Conservation (phyloP, 1,140 invertebrate species). For the Ips nitidus region DNA sequence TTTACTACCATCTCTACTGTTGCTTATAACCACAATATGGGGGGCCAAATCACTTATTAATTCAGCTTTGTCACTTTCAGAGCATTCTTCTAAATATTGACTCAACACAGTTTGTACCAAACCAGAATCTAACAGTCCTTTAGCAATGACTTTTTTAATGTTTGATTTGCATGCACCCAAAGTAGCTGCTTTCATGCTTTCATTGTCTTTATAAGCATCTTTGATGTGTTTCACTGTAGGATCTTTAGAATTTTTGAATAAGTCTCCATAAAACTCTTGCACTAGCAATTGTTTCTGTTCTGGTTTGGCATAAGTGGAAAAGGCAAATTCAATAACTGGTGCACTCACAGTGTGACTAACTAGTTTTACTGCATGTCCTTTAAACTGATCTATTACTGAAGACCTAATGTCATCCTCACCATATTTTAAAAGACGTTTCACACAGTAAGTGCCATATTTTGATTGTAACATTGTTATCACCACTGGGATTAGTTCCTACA, state of each 20-base stretch:
- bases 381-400: constrained; percentile 69
- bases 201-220: constrained; percentile 64
- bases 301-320: constrained; percentile 62
- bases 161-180: constrained; percentile 71
- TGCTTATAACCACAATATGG: constrained; percentile 74
- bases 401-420: constrained; percentile 69
- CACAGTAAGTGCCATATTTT: constrained; percentile 85
- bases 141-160: constrained; percentile 69
- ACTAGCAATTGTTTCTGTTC: constrained; percentile 66
- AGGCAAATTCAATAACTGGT: constrained; percentile 67
- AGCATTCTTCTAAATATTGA: constrained; percentile 78
- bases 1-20: constrained; percentile 79
- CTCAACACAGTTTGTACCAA: constrained; percentile 77
- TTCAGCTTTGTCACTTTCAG: constrained; percentile 65
- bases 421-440: constrained; percentile 80
- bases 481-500: constrained; percentile 68
- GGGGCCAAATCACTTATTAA: constrained; percentile 72
- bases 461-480: constrained; percentile 75
- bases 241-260: constrained; percentile 70
- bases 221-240: constrained; percentile 59
- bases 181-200: constrained; percentile 69
- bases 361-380: constrained; percentile 76
- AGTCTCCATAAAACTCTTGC: constrained; percentile 78
- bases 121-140: constrained; percentile 66
- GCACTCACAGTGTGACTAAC: constrained; percentile 72